These are phyloP conservation scores for Pipa parva DNA, from an alignment of 2,113 vertebrate genomes.

Conservation along the genomic window DNA sequence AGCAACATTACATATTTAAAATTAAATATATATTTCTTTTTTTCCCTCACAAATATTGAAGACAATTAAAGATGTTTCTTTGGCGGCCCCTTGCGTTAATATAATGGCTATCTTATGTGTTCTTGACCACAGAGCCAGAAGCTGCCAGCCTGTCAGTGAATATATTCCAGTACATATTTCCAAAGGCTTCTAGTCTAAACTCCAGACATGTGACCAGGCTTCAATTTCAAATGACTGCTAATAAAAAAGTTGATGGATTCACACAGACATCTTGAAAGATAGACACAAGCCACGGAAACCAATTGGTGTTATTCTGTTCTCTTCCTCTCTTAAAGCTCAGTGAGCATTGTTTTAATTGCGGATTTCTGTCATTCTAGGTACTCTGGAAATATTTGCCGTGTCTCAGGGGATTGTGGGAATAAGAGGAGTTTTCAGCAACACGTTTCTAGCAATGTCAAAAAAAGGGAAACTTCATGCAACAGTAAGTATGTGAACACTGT, in stretches of 20 bases:
- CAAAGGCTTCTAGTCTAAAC: no score
- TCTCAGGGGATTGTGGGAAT: slow-evolving; percentile 97
- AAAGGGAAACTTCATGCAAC: slow-evolving; percentile 93
- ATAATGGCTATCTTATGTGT: no score
- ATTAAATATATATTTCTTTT: no score
- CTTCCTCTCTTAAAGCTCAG: slow-evolving; percentile 3
- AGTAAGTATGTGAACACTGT: slow-evolving; percentile 73
- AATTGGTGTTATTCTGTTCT: slow-evolving; percentile 27
- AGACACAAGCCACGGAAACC: slow-evolving; percentile 13
- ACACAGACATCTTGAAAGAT: slow-evolving; percentile 34
- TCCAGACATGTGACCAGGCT: slow-evolving; percentile 19
- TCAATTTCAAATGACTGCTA: slow-evolving; percentile 32
- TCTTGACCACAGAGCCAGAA: no score
- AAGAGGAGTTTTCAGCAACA: slow-evolving; percentile 94
- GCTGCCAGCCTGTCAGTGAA: no score
- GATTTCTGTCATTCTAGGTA: slow-evolving; percentile 85
- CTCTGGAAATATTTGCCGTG: slow-evolving; percentile 96
- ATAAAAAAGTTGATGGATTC: slow-evolving; percentile 32
- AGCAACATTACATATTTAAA: no score
- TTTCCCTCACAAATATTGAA: no score
- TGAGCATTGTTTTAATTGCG: slow-evolving; percentile 69
- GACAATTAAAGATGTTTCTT: no score
- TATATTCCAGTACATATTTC: no score
- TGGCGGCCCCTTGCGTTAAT: no score
- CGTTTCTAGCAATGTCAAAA: slow-evolving; percentile 97